Conservation (phyloP, 1,140 invertebrate genomes). For the Drosophila athabasca region DNA sequence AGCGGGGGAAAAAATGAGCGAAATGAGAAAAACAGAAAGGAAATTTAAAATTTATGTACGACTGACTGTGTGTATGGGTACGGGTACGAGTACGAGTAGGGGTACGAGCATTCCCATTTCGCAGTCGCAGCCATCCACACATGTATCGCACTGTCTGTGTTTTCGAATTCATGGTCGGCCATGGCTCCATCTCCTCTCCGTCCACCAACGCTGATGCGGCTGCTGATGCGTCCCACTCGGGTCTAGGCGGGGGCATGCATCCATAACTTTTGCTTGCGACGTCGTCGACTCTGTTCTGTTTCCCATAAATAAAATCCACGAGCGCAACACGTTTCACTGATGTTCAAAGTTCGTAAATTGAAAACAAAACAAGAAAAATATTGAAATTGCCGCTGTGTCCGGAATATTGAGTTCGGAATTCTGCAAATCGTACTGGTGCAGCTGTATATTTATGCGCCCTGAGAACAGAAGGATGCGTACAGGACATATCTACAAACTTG, state of each 20-base stretch:
- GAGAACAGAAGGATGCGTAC: neutral
- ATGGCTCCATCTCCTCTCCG: neutral
- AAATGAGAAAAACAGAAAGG: slow-evolving; percentile 26
- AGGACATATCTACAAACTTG: slow-evolving; percentile 20
- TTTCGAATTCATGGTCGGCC: slow-evolving; percentile 15
- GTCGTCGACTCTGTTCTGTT: slow-evolving; percentile 42
- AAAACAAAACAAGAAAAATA: slow-evolving; percentile 68
- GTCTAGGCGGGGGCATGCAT: slow-evolving; percentile 40
- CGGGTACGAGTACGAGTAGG: too few species aligned
- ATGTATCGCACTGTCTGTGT: slow-evolving; percentile 37
- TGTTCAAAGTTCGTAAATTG: slow-evolving; percentile 65
- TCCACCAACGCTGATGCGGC: neutral
- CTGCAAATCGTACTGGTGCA: slow-evolving; percentile 15
- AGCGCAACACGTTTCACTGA: slow-evolving; percentile 57
- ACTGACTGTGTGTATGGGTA: neutral
- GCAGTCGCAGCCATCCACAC: slow-evolving; percentile 38
- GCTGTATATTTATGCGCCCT: too few species aligned
- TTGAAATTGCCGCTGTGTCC: slow-evolving; percentile 64
- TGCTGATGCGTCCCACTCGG: neutral
- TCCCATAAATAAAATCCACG: slow-evolving; percentile 68
- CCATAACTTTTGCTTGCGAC: slow-evolving; percentile 48
- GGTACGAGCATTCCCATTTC: slow-evolving; percentile 31
- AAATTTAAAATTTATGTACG: slow-evolving; percentile 71
- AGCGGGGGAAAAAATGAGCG: slow-evolving; percentile 13
- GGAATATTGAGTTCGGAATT: slow-evolving; percentile 66